Evolutionary conservation across 1,140 invertebrate genomes (phyloP), one percentile per base, ranked within the genome.

Genomic region (Holcopasites calliopsidis): DNA sequence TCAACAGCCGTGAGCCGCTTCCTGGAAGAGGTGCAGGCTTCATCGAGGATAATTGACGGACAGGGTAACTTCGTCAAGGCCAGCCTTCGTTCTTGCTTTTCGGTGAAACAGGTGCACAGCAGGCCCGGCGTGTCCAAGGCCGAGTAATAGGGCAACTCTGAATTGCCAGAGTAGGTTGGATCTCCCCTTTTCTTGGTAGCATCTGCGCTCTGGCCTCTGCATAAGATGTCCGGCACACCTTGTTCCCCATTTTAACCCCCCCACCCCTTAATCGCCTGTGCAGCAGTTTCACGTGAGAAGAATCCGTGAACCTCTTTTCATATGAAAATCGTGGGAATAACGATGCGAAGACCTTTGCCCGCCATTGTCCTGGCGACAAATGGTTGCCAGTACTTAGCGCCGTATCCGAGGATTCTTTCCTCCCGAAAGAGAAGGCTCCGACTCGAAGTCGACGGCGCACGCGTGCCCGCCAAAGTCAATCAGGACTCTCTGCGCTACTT

Each of bases 91-190:
- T 77, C 28, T 31, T 44, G 8, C 23, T 58, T 58, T 52, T 38
- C 42, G n/a, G 58, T 11, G 55, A 55, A 80, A 80, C 78, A 80
- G 78, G 78, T 83, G 77, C 60, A 68, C 47, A 74, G 52, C 58
- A 66, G 75, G 42, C 78, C 31, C 50, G 42, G 58, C 64, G 47
- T 76, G 60, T 26, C 64, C 80, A 83, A 85, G 83, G 83, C 68
- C 76, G 21, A 16, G 31, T 55, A 78, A 78, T 76, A 54, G 74
- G 44, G 31, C 69, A 35, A 47, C 55, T 68, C 58, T 3, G 47
- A 35, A 66, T 54, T 55, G 61, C 47, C 76, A 70, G 72, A 61
- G 71, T 26, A 1, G 21, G 50, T 23, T n/a, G n/a, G n/a, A n/a
- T 33, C 0, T 21, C 26, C 4, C 11, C 16, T 23, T 47, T 38